Conservation (phyloP, 1,140 invertebrate species). For the Cydia strobilella region DNA sequence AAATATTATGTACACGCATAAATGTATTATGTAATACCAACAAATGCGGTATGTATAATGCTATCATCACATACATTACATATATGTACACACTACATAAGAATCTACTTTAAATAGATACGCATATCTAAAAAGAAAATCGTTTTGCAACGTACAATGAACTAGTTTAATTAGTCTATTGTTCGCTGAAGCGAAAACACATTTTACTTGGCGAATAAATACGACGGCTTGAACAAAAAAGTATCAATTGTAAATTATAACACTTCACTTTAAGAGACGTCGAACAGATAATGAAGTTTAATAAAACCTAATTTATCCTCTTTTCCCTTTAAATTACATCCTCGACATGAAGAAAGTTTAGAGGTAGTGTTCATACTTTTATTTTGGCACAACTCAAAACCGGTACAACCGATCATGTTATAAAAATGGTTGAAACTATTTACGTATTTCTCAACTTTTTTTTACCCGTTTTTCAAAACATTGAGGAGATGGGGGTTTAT, state of each 20-base stretch:
- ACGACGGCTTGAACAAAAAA: constrained; percentile 16
- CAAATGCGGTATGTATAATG: no score
- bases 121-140: constrained; percentile 12
- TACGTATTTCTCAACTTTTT: no score
- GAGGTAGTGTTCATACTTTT: no score
- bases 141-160: constrained; percentile 60
- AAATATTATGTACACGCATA: no score
- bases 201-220: constrained; percentile 28
- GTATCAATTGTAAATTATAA: constrained; percentile 21
- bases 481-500: no score
- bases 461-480: no score
- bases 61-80: neutral
- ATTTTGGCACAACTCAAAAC: no score
- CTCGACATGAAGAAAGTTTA: no score
- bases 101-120: constrained; percentile 10
- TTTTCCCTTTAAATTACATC: neutral
- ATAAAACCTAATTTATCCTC: neutral
- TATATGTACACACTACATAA: neutral
- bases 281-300: neutral
- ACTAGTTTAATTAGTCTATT: constrained; percentile 70
- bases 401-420: no score
- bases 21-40: no score
- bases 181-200: constrained; percentile 42
- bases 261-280: neutral
- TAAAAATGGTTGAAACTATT: no score